Evolutionary conservation across 1,140 invertebrate genomes (phyloP).

Genomic region (Drosophila pallidifrons): DNA sequence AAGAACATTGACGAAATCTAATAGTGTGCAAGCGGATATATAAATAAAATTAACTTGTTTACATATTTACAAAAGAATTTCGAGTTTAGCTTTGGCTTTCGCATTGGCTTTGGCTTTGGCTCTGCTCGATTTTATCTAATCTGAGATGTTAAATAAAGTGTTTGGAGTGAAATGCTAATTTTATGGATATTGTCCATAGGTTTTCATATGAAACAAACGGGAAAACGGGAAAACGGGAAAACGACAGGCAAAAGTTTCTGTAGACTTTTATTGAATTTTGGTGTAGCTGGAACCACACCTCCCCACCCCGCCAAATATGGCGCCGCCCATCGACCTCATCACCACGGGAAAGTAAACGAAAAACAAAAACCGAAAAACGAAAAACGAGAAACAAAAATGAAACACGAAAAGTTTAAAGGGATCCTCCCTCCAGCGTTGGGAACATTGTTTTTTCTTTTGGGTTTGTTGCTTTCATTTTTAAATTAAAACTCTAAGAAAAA

Average conservation of each 20-base stretch:
- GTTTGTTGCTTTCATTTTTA: constrained; percentile 61
- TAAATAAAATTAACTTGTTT: constrained; percentile 51
- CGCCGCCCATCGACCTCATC: constrained; percentile 13
- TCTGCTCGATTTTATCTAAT: constrained; percentile 61
- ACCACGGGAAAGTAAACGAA: constrained; percentile 40
- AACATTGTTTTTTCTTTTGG: constrained; percentile 35
- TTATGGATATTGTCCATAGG: constrained; percentile 62
- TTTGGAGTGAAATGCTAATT: constrained; percentile 64
- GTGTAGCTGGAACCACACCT: constrained; percentile 21
- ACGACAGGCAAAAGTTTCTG: constrained; percentile 53
- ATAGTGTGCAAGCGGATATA: constrained; percentile 40
- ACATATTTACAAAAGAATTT: constrained; percentile 39
- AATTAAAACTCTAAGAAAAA: constrained; percentile 60
- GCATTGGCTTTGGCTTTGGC: constrained; percentile 4
- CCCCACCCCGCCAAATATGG: not conserved
- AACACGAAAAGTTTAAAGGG: constrained; percentile 60
- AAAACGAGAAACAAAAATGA: constrained; percentile 40
- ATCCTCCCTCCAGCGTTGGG: constrained; percentile 46
- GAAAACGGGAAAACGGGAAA: constrained; percentile 32
- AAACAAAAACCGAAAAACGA: constrained; percentile 47
- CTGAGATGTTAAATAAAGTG: constrained; percentile 63
- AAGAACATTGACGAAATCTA: constrained; percentile 24
- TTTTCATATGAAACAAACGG: constrained; percentile 45
- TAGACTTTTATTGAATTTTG: constrained; percentile 67
- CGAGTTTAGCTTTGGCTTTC: not conserved